phyloP scores from a whole-genome alignment of 2,888 invertebrate species.

The Physocephala rufipes region DNA sequence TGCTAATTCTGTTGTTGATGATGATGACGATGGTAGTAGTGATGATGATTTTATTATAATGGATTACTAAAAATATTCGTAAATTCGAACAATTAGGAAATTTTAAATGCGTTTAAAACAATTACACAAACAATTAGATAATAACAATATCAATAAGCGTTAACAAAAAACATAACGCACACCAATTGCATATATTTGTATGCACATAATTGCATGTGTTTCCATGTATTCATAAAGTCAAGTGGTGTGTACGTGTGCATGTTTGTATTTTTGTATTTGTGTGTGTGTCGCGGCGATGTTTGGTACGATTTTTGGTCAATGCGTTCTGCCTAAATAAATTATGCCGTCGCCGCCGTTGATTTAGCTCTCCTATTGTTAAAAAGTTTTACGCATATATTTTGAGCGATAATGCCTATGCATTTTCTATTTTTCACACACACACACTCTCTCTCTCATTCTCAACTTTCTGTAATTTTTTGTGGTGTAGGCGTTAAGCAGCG shows the following conservation, averaged over 20 bases:
- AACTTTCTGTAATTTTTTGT: not conserved
- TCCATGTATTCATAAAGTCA: no score
- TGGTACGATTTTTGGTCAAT: conserved; percentile 15
- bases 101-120: conserved; percentile 19
- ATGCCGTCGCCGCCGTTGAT: not conserved
- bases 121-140: not conserved
- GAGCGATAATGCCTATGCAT: no score
- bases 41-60: not conserved
- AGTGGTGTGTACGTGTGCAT: conserved; percentile 2
- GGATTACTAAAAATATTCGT: not conserved
- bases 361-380: not conserved
- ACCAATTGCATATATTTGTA: no score
- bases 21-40: no score
- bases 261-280: conserved; percentile 1
- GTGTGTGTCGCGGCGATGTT: not conserved
- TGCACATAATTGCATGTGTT: no score
- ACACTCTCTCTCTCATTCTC: not conserved
- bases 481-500: conserved; percentile 10
- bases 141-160: no score
- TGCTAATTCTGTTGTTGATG: not conserved
- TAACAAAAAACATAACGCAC: no score
- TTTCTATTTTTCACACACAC: not conserved
- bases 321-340: not conserved
- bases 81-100: conserved; percentile 19
- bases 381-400: no score